phyloP scores from a whole-genome alignment of 2,888 invertebrate genomes.

The Orthosia cruda region DNA sequence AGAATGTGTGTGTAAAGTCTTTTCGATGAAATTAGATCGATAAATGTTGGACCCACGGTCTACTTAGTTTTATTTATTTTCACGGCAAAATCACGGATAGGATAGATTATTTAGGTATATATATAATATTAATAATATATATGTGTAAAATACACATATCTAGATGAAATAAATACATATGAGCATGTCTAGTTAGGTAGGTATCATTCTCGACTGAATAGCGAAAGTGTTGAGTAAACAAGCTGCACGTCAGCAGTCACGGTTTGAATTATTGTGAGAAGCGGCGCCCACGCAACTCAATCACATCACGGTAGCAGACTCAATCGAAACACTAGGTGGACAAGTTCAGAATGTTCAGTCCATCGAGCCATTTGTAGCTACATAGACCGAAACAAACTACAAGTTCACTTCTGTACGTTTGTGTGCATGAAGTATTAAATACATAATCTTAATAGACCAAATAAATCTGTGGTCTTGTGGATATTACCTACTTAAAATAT shows the following conservation, averaged over 20 bases:
- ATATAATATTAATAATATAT: no score
- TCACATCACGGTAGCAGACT: constrained; percentile 1
- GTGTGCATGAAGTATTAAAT: no score
- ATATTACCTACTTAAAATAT: no score
- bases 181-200: not conserved
- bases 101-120: no score
- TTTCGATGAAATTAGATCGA: no score
- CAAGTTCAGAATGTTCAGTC: constrained; percentile 7
- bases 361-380: not conserved
- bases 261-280: constrained; percentile 33
- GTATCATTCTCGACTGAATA: constrained; percentile 3
- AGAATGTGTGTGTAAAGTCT: no score
- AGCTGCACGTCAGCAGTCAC: constrained; percentile 25
- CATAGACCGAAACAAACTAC: not conserved
- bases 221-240: constrained; percentile 60
- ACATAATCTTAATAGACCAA: no score
- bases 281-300: constrained; percentile 34
- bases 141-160: not conserved
- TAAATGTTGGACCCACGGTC: no score
- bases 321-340: not conserved
- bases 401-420: no score
- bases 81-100: no score
- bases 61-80: no score
- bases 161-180: not conserved
- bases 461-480: no score